Evolutionary conservation across 2,113 vertebrate species (phyloP).

Genomic region (Orycteropus afer): DNA sequence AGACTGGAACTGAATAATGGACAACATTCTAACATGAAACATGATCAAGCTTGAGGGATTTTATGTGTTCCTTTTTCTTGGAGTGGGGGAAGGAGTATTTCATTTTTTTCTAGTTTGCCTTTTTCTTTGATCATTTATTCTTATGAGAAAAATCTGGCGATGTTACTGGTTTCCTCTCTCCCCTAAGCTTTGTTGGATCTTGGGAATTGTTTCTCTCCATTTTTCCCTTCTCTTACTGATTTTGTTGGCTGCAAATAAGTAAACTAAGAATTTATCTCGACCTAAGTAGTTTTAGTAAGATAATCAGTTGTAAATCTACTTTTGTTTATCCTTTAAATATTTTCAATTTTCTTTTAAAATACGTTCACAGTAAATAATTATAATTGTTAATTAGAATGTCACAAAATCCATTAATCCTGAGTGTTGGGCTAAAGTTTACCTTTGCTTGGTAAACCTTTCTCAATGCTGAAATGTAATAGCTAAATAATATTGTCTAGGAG

Average conservation of each 20-base stretch:
- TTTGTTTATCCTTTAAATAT: slow-evolving; percentile 32
- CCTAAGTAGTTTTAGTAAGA: background rate
- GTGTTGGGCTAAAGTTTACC: background rate
- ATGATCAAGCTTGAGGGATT: slow-evolving; percentile 64
- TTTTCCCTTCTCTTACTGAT: background rate
- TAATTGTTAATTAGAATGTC: background rate
- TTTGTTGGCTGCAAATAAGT: background rate
- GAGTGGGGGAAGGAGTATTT: no score
- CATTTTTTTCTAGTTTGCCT: slow-evolving; percentile 56
- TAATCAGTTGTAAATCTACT: background rate
- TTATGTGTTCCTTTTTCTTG: background rate
- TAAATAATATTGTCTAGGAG: background rate
- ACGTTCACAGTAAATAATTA: background rate
- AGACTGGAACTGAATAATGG: slow-evolving; percentile 64
- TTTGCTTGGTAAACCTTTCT: background rate
- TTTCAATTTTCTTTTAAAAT: slow-evolving; percentile 25
- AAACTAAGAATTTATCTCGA: background rate
- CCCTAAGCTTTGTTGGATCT: slow-evolving; percentile 24
- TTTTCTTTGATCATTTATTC: slow-evolving; percentile 72
- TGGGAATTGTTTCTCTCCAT: slow-evolving; percentile 24
- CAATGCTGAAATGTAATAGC: background rate
- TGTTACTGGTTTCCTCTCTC: slow-evolving; percentile 44
- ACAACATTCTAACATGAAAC: slow-evolving; percentile 67
- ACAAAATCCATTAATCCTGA: background rate
- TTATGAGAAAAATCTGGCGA: slow-evolving; percentile 59